Evolutionary conservation across 2,797 vertebrate genomes (phyloP).

Genomic region (Percopsis omiscomaycus): DNA sequence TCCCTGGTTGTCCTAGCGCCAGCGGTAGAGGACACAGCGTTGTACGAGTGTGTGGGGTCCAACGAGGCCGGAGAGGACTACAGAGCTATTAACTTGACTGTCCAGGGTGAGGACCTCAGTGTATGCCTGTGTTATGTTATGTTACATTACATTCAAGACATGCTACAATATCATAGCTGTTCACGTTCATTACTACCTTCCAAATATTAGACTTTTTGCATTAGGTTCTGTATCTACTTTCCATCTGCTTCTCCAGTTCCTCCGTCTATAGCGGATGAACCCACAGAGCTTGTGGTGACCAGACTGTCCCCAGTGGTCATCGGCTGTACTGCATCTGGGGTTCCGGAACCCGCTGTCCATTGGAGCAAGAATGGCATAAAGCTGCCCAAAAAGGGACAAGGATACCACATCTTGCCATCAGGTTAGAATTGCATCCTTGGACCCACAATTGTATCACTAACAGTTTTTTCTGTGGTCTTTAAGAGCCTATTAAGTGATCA

Average conservation of each 20-base stretch:
- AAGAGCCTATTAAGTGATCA: too few species aligned
- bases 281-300: conserved; percentile 85
- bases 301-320: conserved; percentile 85
- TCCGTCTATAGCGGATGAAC: conserved; percentile 93
- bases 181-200: background rate
- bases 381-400: conserved; percentile 77
- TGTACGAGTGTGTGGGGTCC: conserved; percentile 86
- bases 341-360: conserved; percentile 84
- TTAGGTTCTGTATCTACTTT: background rate
- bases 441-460: too few species aligned
- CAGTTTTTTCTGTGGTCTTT: too few species aligned
- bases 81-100: conserved; percentile 82
- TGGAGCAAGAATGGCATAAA: conserved; percentile 93
- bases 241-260: conserved; percentile 78
- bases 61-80: conserved; percentile 88
- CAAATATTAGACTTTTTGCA: background rate
- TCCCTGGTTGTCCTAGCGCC: conserved; percentile 93
- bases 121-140: background rate
- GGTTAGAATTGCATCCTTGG: conserved; percentile 71
- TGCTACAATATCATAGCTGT: too few species aligned
- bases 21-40: conserved; percentile 88
- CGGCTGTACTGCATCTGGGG: conserved; percentile 87
- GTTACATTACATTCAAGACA: background rate
- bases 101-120: conserved; percentile 82
- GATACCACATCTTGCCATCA: conserved; percentile 85